phyloP scores from a whole-genome alignment of 1,140 invertebrate genomes.

The Vollenhovia emeryi region DNA sequence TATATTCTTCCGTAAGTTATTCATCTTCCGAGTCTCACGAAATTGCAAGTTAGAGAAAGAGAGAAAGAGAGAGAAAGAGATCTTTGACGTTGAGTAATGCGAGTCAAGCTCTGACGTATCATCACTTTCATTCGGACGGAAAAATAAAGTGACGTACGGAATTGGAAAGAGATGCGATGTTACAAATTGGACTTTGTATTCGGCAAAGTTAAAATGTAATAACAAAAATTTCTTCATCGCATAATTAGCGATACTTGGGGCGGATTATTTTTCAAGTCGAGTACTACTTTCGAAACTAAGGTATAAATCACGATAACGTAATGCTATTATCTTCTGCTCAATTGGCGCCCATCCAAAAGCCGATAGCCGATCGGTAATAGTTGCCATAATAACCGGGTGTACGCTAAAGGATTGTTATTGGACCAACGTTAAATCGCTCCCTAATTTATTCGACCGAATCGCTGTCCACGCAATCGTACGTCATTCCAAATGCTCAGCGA shows the following conservation, averaged over 20 bases:
- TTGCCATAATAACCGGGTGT: constrained; percentile 13
- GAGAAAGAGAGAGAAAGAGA: too few species aligned
- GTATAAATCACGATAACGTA: constrained; percentile 44
- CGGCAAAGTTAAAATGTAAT: neutral
- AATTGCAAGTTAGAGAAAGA: neutral
- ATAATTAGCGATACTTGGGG: neutral
- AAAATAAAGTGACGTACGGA: neutral
- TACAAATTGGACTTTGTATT: neutral
- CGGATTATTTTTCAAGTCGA: neutral
- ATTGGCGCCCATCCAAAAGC: constrained; percentile 14
- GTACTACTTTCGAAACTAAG: neutral
- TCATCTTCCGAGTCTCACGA: neutral
- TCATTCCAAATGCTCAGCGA: neutral
- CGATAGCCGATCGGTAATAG: constrained; percentile 35
- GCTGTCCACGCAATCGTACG: neutral
- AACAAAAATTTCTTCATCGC: neutral
- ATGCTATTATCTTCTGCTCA: constrained; percentile 34
- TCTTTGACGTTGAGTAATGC: neutral
- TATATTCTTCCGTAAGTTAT: neutral
- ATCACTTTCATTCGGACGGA: neutral
- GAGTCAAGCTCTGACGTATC: neutral
- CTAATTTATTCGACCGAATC: constrained; percentile 14
- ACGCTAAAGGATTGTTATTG: constrained; percentile 42
- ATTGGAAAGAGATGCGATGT: neutral
- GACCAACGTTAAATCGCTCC: constrained; percentile 7